These are phyloP conservation scores for Triops cancriformis DNA, from an alignment of 1,140 invertebrate genomes.

Conservation along the genomic window DNA sequence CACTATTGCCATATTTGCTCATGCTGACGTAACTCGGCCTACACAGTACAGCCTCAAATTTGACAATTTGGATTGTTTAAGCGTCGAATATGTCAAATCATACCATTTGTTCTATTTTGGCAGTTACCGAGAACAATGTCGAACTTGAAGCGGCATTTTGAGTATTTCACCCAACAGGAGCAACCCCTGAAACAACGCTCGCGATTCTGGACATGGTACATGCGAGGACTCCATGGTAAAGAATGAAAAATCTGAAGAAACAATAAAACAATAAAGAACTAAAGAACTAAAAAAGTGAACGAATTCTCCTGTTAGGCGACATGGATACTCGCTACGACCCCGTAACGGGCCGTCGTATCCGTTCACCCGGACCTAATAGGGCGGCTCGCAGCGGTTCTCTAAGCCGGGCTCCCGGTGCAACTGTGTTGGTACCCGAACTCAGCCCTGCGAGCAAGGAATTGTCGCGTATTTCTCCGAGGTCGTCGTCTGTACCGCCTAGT, in stretches of 20 bases:
- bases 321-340: constrained; percentile 29
- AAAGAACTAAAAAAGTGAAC: no score
- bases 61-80: no score
- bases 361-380: neutral
- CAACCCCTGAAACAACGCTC: constrained; percentile 26
- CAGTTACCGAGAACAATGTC: neutral
- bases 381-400: neutral
- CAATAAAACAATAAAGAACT: neutral
- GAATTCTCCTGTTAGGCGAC: constrained; percentile 18
- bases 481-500: neutral
- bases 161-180: constrained; percentile 25
- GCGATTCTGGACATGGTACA: constrained; percentile 29
- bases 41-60: neutral
- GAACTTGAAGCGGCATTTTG: constrained; percentile 25
- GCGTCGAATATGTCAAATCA: no score
- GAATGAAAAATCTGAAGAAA: neutral
- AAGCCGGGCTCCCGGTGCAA: neutral
- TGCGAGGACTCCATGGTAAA: constrained; percentile 29
- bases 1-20: neutral
- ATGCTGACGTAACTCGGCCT: neutral
- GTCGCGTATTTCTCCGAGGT: constrained; percentile 9
- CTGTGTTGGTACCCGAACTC: constrained; percentile 13
- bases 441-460: constrained; percentile 3
- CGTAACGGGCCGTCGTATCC: neutral
- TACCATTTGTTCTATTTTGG: neutral